phyloP scores from a whole-genome alignment of 2,888 invertebrate species.

The Aradus depressus region DNA sequence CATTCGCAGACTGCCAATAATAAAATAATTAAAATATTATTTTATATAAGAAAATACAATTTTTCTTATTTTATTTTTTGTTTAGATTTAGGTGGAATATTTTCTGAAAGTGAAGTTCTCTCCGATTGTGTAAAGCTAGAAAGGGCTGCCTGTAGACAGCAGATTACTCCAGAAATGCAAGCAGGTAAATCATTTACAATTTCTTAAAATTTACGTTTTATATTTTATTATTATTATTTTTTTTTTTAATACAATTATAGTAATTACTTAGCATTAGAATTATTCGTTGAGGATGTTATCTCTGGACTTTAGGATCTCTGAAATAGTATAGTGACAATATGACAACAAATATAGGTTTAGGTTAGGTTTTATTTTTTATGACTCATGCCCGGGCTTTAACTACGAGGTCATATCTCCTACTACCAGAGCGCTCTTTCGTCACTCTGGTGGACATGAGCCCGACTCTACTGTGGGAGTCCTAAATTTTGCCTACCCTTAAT shows the following conservation, averaged over 20 bases:
- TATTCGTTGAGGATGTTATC: no score
- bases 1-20: no score
- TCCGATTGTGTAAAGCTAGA: constrained; percentile 79
- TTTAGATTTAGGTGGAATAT: constrained; percentile 68
- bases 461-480: no score
- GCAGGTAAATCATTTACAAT: constrained; percentile 45
- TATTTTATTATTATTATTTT: background rate
- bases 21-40: background rate
- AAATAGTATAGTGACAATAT: no score
- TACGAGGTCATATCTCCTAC: no score
- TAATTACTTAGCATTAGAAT: constrained; percentile 30
- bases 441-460: no score
- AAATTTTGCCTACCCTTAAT: no score
- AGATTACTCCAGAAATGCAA: constrained; percentile 57
- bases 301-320: no score
- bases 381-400: no score
- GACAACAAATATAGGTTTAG: no score
- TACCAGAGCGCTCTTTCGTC: no score
- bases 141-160: constrained; percentile 58
- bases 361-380: no score
- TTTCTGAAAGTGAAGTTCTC: constrained; percentile 47
- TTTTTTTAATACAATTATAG: constrained; percentile 33
- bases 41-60: background rate
- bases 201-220: background rate
- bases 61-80: constrained; percentile 26